Conservation (phyloP, 2,888 invertebrate genomes). For the Acleris cristana region DNA sequence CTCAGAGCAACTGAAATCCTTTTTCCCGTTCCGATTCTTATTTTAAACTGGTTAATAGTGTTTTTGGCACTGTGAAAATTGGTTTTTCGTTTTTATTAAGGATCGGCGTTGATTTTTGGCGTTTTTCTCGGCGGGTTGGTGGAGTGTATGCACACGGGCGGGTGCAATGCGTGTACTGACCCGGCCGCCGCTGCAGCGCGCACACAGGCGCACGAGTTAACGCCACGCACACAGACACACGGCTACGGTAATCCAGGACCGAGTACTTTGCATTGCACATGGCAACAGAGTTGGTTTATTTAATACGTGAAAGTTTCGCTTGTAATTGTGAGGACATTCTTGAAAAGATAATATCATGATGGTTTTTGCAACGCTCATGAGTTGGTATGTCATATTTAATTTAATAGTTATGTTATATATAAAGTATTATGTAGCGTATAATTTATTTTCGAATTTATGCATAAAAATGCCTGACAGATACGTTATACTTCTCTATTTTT, state of each 20-base stretch:
- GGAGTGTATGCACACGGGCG: conserved; percentile 44
- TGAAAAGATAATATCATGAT: no score
- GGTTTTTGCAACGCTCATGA: no score
- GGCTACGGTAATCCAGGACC: conserved; percentile 23
- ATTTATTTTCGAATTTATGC: no score
- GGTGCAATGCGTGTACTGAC: conserved; percentile 48
- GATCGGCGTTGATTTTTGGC: conserved; percentile 25
- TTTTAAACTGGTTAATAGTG: background rate
- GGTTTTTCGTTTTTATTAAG: background rate
- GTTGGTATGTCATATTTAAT: no score
- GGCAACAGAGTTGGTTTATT: conserved; percentile 28
- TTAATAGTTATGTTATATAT: no score
- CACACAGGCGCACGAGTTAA: conserved; percentile 33
- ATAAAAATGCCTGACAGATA: no score
- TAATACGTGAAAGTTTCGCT: background rate
- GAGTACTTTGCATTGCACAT: conserved; percentile 35
- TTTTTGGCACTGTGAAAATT: conserved; percentile 4
- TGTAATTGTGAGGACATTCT: no score
- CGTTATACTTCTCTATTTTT: no score
- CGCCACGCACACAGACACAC: conserved; percentile 8
- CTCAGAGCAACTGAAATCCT: conserved; percentile 43
- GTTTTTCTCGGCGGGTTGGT: conserved; percentile 18
- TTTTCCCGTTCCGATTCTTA: conserved; percentile 39
- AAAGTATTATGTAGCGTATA: no score
- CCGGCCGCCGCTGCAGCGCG: conserved; percentile 43